These are phyloP conservation scores for Sphaeridia pumilis DNA, from an alignment of 2,888 invertebrate species.

Conservation along the genomic window DNA sequence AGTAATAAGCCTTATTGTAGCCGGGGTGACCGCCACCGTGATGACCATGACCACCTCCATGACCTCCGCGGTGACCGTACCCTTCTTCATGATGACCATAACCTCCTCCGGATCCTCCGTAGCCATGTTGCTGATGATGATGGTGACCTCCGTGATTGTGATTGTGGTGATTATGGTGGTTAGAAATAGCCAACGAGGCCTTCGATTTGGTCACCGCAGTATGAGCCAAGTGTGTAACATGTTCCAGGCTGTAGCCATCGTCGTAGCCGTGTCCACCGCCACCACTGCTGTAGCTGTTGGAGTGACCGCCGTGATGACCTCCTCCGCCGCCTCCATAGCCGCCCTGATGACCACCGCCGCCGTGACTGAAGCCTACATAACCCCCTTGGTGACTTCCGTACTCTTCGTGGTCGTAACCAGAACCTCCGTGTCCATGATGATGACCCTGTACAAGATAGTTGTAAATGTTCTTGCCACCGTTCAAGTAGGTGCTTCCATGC, in stretches of 20 bases:
- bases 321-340: background rate
- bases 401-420: background rate
- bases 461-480: conserved; percentile 1
- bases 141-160: background rate
- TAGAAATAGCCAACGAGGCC: conserved; percentile 7
- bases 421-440: background rate
- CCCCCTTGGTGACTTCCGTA: background rate
- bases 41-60: background rate
- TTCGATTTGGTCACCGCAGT: conserved; percentile 4
- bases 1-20: background rate
- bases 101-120: no score
- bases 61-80: background rate
- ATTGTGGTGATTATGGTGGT: background rate
- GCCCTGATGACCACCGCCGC: conserved; percentile 2
- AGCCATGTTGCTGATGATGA: background rate
- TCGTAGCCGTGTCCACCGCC: background rate
- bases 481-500: background rate
- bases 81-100: background rate
- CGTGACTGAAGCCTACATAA: background rate
- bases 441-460: background rate
- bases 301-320: conserved; percentile 3
- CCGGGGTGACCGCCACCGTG: background rate
- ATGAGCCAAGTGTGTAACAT: conserved; percentile 2
- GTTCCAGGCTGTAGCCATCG: background rate
- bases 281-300: conserved; percentile 1